Percentiles rank a stretch among this genome's conserved stretches.
Conservation (phyloP, 2,113 vertebrate species). For the Zosterops japonicus region DNA sequence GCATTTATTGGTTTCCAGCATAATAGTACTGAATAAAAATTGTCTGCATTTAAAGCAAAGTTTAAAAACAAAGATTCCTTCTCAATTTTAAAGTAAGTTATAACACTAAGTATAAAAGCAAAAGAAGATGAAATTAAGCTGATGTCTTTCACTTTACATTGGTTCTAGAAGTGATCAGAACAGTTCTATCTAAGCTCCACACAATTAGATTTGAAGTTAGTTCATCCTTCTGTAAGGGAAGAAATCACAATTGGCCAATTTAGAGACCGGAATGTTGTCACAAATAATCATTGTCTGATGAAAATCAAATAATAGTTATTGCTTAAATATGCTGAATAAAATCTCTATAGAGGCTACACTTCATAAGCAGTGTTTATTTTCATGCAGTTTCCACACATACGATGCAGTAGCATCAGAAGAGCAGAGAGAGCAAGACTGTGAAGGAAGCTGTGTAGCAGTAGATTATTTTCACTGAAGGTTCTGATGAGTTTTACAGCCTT, state of each 20-base stretch:
- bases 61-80: background rate
- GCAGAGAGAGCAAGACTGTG: background rate
- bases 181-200: background rate
- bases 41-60: background rate
- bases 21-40: background rate
- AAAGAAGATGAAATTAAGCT: background rate
- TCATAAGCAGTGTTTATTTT: background rate
- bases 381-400: background rate
- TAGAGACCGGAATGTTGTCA: background rate
- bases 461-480: background rate
- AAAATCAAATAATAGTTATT: conserved; percentile 1
- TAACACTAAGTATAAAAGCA: background rate
- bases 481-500: background rate
- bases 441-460: background rate
- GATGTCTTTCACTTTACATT: background rate
- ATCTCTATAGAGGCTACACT: background rate
- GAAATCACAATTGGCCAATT: background rate
- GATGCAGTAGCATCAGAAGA: background rate
- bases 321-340: background rate
- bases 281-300: background rate
- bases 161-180: background rate
- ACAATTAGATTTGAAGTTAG: background rate
- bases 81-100: background rate
- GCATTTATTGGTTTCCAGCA: background rate
- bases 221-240: background rate